Evolutionary conservation across 2,888 invertebrate species (phyloP).

Genomic region (Beris chalybata): DNA sequence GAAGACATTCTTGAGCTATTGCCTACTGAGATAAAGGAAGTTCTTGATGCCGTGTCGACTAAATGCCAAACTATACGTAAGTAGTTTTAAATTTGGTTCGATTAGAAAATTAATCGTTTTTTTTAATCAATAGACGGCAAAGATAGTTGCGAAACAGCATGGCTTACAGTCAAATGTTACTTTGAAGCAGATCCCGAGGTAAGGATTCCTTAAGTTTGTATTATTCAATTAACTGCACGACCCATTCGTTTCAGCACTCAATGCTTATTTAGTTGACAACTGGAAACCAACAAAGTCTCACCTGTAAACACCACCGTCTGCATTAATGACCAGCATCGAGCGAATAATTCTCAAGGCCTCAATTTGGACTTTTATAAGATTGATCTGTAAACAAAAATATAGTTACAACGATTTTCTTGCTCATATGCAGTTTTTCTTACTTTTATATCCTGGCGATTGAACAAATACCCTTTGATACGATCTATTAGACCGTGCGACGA

Average conservation of each 20-base stretch:
- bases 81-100: slow-evolving; percentile 7
- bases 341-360: slow-evolving; percentile 58
- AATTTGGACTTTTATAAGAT: slow-evolving; percentile 61
- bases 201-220: slow-evolving; percentile 12
- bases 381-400: slow-evolving; percentile 44
- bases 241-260: slow-evolving; percentile 35
- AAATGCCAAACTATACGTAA: slow-evolving; percentile 50
- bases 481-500: slow-evolving; percentile 45
- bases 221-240: background rate
- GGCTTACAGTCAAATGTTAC: slow-evolving; percentile 49
- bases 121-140: slow-evolving; percentile 46
- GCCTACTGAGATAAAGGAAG: slow-evolving; percentile 46
- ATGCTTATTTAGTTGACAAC: slow-evolving; percentile 33
- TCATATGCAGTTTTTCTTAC: slow-evolving; percentile 41
- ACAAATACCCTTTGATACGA: slow-evolving; percentile 49
- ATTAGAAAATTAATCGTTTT: background rate
- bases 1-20: slow-evolving; percentile 48
- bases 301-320: slow-evolving; percentile 49
- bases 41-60: slow-evolving; percentile 42
- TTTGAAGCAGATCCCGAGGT: slow-evolving; percentile 46
- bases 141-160: slow-evolving; percentile 52
- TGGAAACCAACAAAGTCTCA: slow-evolving; percentile 42
- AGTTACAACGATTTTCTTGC: background rate
- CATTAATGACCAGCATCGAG: slow-evolving; percentile 47
- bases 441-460: slow-evolving; percentile 49